A percentile compares a stretch with the other conserved stretches of the same genome.
These are phyloP conservation scores for Zaprionus ornatus DNA, from an alignment of 1,140 invertebrate genomes.

Conservation along the genomic window DNA sequence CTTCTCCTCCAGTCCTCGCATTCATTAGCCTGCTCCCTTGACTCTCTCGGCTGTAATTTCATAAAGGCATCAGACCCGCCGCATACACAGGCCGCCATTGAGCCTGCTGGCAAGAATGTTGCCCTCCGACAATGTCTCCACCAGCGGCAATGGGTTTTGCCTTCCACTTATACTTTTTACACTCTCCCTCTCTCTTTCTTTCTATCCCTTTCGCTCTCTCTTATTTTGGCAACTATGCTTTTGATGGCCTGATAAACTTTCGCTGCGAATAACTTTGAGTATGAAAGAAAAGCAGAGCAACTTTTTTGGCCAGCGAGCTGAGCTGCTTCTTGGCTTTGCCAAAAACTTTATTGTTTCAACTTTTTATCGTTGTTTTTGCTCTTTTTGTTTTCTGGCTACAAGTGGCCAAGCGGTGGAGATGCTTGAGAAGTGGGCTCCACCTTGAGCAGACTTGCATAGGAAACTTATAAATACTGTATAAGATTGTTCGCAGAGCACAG, in stretches of 20 bases:
- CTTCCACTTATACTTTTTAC: not conserved
- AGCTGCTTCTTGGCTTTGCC: conserved; percentile 32
- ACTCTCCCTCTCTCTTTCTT: not conserved
- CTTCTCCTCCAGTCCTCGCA: not conserved
- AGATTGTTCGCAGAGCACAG: not conserved
- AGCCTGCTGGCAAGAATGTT: conserved; percentile 46
- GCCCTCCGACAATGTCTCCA: conserved; percentile 1
- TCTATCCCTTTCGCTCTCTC: conserved; percentile 3
- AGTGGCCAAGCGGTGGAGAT: conserved; percentile 47
- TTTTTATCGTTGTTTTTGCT: conserved; percentile 26
- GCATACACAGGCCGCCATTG: not conserved
- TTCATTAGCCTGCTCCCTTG: conserved; percentile 41
- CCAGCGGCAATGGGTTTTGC: conserved; percentile 7
- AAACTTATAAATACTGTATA: conserved; percentile 31
- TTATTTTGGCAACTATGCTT: conserved; percentile 60
- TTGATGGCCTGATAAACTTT: conserved; percentile 64
- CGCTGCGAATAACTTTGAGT: conserved; percentile 67
- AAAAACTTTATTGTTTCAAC: conserved; percentile 60
- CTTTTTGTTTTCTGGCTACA: not conserved
- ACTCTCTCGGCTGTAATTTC: conserved; percentile 39
- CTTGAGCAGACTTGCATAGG: conserved; percentile 42
- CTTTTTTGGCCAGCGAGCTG: conserved; percentile 18
- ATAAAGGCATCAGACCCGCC: conserved; percentile 28
- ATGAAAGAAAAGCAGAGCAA: conserved; percentile 43
- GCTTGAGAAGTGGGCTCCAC: conserved; percentile 47